These are phyloP conservation scores for Lamprologus speciosus DNA, from an alignment of 2,113 vertebrate species.

Conservation along the genomic window DNA sequence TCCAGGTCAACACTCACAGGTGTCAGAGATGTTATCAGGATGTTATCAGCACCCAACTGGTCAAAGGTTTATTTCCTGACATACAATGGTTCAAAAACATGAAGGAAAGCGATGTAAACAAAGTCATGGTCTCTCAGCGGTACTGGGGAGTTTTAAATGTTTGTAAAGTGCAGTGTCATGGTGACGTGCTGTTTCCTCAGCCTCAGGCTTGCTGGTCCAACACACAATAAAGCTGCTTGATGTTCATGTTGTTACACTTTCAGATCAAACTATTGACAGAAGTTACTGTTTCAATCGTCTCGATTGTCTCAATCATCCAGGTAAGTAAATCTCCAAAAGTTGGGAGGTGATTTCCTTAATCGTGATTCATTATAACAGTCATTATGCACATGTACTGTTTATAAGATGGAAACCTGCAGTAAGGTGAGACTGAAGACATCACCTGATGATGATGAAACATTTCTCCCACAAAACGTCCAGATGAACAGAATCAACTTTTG, in stretches of 20 bases:
- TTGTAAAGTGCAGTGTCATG: neutral
- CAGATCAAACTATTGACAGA: neutral
- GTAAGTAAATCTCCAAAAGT: neutral
- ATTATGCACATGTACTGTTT: neutral
- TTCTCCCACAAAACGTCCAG: neutral
- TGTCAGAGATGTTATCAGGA: neutral
- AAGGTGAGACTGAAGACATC: neutral
- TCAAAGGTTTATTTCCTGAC: neutral
- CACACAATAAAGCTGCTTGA: neutral
- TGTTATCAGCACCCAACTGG: neutral
- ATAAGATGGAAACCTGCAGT: neutral
- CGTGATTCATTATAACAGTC: neutral
- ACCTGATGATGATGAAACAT: neutral
- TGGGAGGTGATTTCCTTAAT: neutral
- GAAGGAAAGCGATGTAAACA: neutral
- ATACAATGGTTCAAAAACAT: neutral
- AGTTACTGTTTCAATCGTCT: neutral
- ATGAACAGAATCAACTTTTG: neutral
- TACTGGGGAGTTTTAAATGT: neutral
- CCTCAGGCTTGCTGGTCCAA: neutral
- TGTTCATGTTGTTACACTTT: neutral
- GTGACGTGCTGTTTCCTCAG: neutral
- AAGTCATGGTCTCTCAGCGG: neutral
- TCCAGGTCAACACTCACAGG: neutral
- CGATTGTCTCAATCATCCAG: neutral